Conservation (phyloP, 2,113 vertebrate genomes). For the Alectura lathami region DNA sequence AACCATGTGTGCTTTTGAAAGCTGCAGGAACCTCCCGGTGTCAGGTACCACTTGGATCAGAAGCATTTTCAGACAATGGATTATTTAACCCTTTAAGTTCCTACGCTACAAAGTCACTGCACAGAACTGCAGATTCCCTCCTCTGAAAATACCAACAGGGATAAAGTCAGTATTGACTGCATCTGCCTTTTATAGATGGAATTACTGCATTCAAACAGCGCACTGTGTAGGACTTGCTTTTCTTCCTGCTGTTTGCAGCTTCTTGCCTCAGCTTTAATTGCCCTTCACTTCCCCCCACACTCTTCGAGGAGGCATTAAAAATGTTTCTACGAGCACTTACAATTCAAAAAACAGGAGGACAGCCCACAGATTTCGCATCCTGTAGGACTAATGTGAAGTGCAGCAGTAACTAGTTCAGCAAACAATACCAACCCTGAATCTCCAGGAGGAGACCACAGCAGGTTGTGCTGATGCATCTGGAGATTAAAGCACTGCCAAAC, state of each 20-base stretch:
- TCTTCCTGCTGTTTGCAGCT: not conserved
- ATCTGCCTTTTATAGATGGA: not conserved
- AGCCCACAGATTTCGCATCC: fast-evolving
- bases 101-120: not conserved
- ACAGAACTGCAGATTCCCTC: not conserved
- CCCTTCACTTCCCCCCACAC: not conserved
- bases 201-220: not conserved
- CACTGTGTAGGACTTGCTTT: not conserved
- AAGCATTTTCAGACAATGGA: conserved; percentile 7
- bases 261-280: not conserved
- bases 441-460: fast-evolving
- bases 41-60: not conserved
- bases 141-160: not conserved
- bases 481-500: not conserved
- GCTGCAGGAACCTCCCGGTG: not conserved
- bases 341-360: not conserved
- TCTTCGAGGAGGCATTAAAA: not conserved
- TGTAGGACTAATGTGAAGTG: not conserved
- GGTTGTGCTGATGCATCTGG: not conserved
- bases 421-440: not conserved
- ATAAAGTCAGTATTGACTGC: not conserved
- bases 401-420: not conserved
- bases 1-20: not conserved
- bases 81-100: conserved; percentile 49
- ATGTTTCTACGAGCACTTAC: not conserved